Conservation (phyloP, 1,140 invertebrate genomes). For the Drosophila lacertosa region DNA sequence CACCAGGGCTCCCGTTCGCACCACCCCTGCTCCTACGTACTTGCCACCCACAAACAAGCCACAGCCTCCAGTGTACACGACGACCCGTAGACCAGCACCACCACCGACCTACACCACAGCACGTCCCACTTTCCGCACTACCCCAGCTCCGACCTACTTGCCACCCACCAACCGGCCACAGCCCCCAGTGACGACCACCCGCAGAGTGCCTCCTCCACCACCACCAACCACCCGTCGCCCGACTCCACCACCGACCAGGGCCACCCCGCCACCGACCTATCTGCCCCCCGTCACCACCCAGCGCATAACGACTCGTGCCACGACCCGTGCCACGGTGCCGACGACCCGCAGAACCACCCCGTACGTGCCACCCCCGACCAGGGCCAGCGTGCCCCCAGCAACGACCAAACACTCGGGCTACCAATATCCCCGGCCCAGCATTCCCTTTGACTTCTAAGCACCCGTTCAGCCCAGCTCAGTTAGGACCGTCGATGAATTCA, state of each 20-base stretch:
- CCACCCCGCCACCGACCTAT: slow-evolving; percentile 45
- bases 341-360: slow-evolving; percentile 51
- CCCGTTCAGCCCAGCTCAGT: slow-evolving; percentile 35
- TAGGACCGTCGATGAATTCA: slow-evolving; percentile 25
- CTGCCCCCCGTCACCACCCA: slow-evolving; percentile 32
- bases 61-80: slow-evolving; percentile 44
- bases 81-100: slow-evolving; percentile 29
- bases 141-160: slow-evolving; percentile 17
- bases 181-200: slow-evolving; percentile 40
- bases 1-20: too few relatives aligned
- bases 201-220: slow-evolving; percentile 14
- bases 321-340: slow-evolving; percentile 33
- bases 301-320: slow-evolving; percentile 31
- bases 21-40: slow-evolving; percentile 48
- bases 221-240: slow-evolving; percentile 36
- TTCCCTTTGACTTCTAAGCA: slow-evolving; percentile 83
- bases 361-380: slow-evolving; percentile 54
- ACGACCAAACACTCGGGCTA: slow-evolving; percentile 82
- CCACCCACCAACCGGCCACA: slow-evolving; percentile 44
- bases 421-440: slow-evolving; percentile 84
- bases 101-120: slow-evolving; percentile 40
- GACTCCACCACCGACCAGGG: slow-evolving; percentile 35
- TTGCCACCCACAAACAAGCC: too few relatives aligned
- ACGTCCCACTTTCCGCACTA: slow-evolving; percentile 25
- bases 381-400: slow-evolving; percentile 56